Percentiles rank a stretch among this genome's conserved stretches.
phyloP scores from a whole-genome alignment of 2,888 invertebrate species.

The Rotaria socialis region DNA sequence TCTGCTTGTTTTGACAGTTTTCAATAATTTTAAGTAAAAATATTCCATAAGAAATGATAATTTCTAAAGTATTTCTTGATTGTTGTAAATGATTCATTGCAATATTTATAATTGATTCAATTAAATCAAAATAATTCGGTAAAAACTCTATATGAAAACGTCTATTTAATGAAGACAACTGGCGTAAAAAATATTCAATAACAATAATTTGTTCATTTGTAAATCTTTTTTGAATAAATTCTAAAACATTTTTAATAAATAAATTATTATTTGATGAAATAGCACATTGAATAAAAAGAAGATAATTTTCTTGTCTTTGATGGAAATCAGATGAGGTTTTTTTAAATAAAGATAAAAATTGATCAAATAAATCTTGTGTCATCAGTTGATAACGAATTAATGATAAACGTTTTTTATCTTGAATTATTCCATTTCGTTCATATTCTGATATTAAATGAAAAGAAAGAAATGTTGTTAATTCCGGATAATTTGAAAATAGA shows the following conservation, averaged over 20 bases:
- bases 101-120: neutral
- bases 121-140: neutral
- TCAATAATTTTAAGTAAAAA: neutral
- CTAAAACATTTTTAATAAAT: neutral
- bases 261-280: neutral
- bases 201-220: neutral
- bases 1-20: neutral
- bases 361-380: neutral
- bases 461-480: neutral
- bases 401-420: neutral
- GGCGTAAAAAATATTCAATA: neutral
- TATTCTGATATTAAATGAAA: neutral
- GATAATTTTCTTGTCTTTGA: neutral
- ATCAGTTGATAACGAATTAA: neutral
- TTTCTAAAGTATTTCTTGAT: neutral
- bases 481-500: neutral
- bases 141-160: neutral
- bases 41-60: neutral
- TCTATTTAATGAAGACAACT: neutral
- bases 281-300: neutral
- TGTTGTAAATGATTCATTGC: neutral
- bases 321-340: neutral
- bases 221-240: neutral
- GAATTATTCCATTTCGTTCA: neutral
- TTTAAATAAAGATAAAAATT: neutral